These are phyloP conservation scores for Agrochola lota DNA, from an alignment of 2,888 invertebrate genomes.

Conservation along the genomic window DNA sequence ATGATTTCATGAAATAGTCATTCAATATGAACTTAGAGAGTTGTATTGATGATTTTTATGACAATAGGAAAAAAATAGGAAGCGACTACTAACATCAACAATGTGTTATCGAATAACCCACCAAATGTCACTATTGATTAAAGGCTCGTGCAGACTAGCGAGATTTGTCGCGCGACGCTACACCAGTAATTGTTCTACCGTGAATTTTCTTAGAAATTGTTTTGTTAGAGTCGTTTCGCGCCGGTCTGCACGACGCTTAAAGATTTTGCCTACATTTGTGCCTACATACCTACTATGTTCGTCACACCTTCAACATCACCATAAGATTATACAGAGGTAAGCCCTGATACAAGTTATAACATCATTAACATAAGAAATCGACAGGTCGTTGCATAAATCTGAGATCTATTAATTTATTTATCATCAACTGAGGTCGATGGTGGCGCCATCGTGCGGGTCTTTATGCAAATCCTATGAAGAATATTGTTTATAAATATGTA, in stretches of 20 bases:
- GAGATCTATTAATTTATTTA: conserved; percentile 47
- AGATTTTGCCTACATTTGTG: background rate
- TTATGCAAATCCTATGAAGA: conserved; percentile 43
- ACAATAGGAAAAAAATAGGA: background rate
- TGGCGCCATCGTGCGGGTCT: conserved; percentile 29
- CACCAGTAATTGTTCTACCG: too few relatives aligned
- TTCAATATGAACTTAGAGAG: too few relatives aligned
- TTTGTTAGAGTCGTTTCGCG: too few relatives aligned
- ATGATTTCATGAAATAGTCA: too few relatives aligned
- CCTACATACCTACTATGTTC: background rate
- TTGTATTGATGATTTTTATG: too few relatives aligned
- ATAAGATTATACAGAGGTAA: conserved; percentile 17
- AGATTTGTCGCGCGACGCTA: too few relatives aligned
- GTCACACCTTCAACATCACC: conserved; percentile 17
- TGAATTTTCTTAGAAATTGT: too few relatives aligned
- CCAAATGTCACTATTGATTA: background rate
- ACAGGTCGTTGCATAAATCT: conserved; percentile 25
- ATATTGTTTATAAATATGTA: conserved; percentile 54
- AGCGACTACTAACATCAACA: background rate
- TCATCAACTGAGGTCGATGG: background rate
- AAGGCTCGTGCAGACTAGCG: too few relatives aligned
- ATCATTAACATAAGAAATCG: conserved; percentile 45
- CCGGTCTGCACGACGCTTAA: too few relatives aligned
- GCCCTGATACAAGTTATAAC: conserved; percentile 13
- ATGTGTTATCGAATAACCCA: background rate